Percentiles rank a stretch among this genome's conserved stretches.
Evolutionary conservation across 1,140 invertebrate species (phyloP).

Genomic region (Aricia agestis): DNA sequence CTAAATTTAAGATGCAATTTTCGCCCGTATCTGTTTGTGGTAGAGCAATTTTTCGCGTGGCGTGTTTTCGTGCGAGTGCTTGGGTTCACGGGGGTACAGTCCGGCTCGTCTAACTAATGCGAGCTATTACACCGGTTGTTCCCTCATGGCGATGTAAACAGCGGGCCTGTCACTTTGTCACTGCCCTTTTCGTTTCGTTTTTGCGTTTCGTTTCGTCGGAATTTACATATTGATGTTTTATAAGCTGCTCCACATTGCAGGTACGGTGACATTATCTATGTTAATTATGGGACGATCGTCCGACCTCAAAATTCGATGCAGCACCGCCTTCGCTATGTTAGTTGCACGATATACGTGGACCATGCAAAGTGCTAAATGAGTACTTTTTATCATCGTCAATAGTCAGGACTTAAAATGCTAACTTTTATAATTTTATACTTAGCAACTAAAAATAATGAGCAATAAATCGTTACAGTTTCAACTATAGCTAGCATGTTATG

Average conservation of each 20-base stretch:
- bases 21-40: neutral
- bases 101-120: slow-evolving; percentile 35
- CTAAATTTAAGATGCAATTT: neutral
- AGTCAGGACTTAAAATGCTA: too few species aligned
- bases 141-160: slow-evolving; percentile 28
- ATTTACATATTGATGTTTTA: slow-evolving; percentile 15
- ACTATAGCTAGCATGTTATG: neutral
- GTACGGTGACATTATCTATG: neutral
- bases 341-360: too few species aligned
- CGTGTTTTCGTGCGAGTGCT: neutral
- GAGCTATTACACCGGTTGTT: slow-evolving; percentile 36
- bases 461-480: neutral
- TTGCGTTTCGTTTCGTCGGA: slow-evolving; percentile 14
- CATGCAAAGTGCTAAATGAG: too few species aligned
- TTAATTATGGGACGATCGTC: neutral
- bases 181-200: slow-evolving; percentile 26
- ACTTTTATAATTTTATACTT: too few species aligned
- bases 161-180: slow-evolving; percentile 27
- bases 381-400: too few species aligned
- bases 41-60: neutral
- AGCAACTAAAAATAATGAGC: too few species aligned
- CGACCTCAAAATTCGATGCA: neutral
- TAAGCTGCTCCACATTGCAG: neutral
- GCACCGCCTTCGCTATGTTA: neutral
- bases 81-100: slow-evolving; percentile 18